Percentiles rank a stretch among this genome's conserved stretches.
phyloP scores from a whole-genome alignment of 2,888 invertebrate genomes.

The Itoplectis maculator region DNA sequence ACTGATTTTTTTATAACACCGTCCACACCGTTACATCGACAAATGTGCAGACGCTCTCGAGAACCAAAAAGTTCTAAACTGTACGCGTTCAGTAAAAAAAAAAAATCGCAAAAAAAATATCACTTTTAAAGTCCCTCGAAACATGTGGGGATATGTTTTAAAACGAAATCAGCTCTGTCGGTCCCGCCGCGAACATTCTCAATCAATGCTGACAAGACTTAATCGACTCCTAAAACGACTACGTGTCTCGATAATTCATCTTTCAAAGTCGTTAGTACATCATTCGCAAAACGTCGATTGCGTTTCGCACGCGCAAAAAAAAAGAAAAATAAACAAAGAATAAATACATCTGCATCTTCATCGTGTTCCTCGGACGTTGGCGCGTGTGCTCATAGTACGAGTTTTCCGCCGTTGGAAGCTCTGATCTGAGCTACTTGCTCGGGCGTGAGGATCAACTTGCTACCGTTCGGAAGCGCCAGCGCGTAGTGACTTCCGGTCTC shows the following conservation, averaged over 20 bases:
- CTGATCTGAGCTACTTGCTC: constrained; percentile 84
- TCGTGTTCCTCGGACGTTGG: neutral
- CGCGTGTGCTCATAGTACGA: constrained; percentile 76
- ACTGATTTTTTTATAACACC: constrained; percentile 48
- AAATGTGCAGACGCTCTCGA: constrained; percentile 8
- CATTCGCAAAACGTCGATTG: neutral
- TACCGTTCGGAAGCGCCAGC: constrained; percentile 82
- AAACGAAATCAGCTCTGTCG: constrained; percentile 16
- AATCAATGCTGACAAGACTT: neutral
- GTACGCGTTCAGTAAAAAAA: neutral
- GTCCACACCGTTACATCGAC: constrained; percentile 23
- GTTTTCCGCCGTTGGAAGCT: constrained; percentile 83
- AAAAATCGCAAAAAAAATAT: neutral
- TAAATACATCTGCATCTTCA: constrained; percentile 8
- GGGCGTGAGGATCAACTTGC: constrained; percentile 82
- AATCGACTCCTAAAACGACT: neutral
- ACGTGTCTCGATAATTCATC: neutral
- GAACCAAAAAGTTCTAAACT: neutral
- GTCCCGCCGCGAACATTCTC: constrained; percentile 37
- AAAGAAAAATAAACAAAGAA: constrained; percentile 19
- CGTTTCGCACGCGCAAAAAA: neutral
- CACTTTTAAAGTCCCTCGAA: neutral
- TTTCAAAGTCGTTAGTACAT: neutral
- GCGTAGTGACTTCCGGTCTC: constrained; percentile 83
- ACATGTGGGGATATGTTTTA: neutral